A percentile compares a stretch with the other conserved stretches of the same genome.
Evolutionary conservation across 2,797 vertebrate genomes (phyloP).

Genomic region (Amazona ochrocephala): DNA sequence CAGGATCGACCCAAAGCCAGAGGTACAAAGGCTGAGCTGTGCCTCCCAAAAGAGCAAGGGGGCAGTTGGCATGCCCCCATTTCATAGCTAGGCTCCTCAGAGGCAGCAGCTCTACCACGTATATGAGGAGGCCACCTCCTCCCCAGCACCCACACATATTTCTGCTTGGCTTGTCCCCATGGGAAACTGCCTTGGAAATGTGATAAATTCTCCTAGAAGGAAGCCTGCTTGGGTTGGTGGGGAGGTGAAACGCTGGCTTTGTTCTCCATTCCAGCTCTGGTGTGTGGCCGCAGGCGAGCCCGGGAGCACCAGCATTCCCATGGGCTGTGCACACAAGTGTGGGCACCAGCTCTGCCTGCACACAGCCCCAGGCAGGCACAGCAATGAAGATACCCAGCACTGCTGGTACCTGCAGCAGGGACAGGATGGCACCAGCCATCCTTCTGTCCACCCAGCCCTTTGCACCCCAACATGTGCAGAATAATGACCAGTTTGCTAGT

Average conservation of each 20-base stretch:
- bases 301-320: background rate
- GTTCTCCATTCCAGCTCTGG: background rate
- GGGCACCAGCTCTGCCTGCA: background rate
- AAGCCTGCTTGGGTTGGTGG: background rate
- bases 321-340: background rate
- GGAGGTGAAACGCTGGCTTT: background rate
- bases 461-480: fast-evolving
- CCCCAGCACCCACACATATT: background rate
- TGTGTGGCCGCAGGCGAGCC: background rate
- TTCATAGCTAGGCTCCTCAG: fast-evolving
- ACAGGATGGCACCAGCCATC: fast-evolving
- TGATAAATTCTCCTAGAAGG: background rate
- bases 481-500: fast-evolving
- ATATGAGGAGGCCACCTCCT: background rate
- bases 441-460: fast-evolving
- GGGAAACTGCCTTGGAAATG: background rate
- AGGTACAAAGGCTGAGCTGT: background rate
- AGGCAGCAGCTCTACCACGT: background rate
- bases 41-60: background rate
- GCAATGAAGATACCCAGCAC: background rate
- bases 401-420: fast-evolving
- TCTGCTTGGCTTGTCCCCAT: background rate
- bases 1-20: background rate
- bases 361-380: background rate
- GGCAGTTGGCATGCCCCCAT: fast-evolving